phyloP scores from a whole-genome alignment of 1,140 invertebrate genomes.

The Nomia melanderi region DNA sequence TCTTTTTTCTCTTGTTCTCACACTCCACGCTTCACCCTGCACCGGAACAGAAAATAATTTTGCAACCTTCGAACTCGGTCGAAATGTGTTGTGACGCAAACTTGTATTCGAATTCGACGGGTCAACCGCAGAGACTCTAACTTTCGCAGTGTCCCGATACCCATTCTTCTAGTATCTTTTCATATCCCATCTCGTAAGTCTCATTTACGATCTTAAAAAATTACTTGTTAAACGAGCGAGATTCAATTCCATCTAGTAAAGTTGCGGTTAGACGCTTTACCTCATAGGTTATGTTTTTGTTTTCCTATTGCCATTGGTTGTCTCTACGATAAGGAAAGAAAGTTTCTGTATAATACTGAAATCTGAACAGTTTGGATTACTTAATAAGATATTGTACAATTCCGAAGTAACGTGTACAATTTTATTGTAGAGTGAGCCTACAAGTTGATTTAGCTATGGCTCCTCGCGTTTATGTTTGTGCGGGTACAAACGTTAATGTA shows the following conservation, averaged over 20 bases:
- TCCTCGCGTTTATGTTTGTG: background rate
- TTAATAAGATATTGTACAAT: background rate
- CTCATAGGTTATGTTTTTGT: conserved; percentile 43
- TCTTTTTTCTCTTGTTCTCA: background rate
- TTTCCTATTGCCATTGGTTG: background rate
- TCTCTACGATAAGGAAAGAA: background rate
- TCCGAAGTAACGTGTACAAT: background rate
- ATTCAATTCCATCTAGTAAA: background rate
- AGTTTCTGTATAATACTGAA: background rate
- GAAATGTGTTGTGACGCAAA: conserved; percentile 11
- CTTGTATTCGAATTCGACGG: background rate
- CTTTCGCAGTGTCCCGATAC: background rate
- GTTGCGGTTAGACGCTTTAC: background rate
- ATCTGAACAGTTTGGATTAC: background rate
- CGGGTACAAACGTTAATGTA: background rate
- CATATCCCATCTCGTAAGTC: background rate
- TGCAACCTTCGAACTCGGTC: background rate
- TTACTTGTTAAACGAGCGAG: background rate
- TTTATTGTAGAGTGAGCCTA: background rate
- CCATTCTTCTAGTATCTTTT: background rate
- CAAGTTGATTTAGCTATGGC: background rate
- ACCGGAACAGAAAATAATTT: background rate
- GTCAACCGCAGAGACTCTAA: background rate
- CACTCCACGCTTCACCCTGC: background rate
- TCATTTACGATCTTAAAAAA: background rate